A percentile compares a stretch with the other conserved stretches of the same genome.
Evolutionary conservation across 37 sponge, comb jelly and placozoan species (phyloP).

Genomic region (Aplysina aerophoba): DNA sequence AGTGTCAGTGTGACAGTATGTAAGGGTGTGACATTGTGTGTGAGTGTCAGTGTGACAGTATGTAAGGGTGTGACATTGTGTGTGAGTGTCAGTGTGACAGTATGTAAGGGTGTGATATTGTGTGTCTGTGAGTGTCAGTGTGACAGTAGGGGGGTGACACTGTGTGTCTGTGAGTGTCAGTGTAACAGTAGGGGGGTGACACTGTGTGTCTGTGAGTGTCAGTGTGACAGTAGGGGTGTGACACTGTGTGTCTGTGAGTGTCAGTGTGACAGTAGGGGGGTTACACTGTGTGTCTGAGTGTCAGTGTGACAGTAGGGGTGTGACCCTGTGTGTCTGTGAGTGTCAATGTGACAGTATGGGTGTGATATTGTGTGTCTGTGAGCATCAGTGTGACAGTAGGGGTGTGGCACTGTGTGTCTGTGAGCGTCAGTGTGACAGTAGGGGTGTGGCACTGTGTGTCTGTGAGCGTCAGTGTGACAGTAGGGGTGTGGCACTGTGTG

Average conservation of each 20-base stretch:
- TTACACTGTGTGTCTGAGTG: no score
- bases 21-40: neutral
- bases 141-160: neutral
- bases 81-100: constrained; percentile 4
- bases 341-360: no score
- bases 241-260: constrained; percentile 29
- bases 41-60: constrained; percentile 25
- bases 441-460: neutral
- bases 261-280: neutral
- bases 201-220: neutral
- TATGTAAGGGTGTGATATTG: constrained; percentile 5
- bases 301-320: no score
- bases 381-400: no score
- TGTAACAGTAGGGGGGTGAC: neutral
- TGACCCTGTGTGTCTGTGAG: no score
- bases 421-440: no score
- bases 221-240: neutral
- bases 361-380: no score
- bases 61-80: constrained; percentile 10
- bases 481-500: neutral
- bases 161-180: constrained; percentile 34
- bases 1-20: neutral
- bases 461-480: neutral
- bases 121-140: neutral
- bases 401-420: no score